Evolutionary conservation across 92 coral and sea anemone species (phyloP).

Genomic region (Parazoanthus darwini): DNA sequence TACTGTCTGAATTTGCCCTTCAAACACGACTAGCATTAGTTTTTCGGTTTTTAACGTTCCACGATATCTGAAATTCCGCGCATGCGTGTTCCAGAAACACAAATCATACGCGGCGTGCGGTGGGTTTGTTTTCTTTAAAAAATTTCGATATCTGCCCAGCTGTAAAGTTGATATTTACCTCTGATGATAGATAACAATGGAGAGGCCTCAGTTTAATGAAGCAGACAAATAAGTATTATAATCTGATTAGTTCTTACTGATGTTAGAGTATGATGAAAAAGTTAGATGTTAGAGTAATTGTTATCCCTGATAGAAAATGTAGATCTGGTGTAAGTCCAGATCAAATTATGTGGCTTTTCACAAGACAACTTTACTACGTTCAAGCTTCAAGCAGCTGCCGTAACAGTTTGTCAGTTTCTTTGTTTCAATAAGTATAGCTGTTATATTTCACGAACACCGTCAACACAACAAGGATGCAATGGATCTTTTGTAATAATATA

Average conservation of each 20-base stretch:
- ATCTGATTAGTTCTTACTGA: background rate
- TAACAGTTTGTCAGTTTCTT: background rate
- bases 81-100: background rate
- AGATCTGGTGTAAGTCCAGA: background rate
- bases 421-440: background rate
- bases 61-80: background rate
- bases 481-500: background rate
- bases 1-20: too few relatives aligned
- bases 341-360: background rate
- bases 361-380: background rate
- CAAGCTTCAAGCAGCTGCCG: background rate
- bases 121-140: background rate
- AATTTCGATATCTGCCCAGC: background rate
- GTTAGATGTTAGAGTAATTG: background rate
- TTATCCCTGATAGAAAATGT: background rate
- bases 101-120: background rate
- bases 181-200: background rate
- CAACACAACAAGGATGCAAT: background rate
- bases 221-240: slow-evolving; percentile 8
- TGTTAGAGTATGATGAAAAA: background rate
- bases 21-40: background rate
- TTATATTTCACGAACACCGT: background rate
- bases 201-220: slow-evolving; percentile 8
- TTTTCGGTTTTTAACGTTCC: background rate
- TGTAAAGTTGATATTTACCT: background rate